Evolutionary conservation across 2,797 vertebrate genomes (phyloP).

Genomic region (Tapera naevia): DNA sequence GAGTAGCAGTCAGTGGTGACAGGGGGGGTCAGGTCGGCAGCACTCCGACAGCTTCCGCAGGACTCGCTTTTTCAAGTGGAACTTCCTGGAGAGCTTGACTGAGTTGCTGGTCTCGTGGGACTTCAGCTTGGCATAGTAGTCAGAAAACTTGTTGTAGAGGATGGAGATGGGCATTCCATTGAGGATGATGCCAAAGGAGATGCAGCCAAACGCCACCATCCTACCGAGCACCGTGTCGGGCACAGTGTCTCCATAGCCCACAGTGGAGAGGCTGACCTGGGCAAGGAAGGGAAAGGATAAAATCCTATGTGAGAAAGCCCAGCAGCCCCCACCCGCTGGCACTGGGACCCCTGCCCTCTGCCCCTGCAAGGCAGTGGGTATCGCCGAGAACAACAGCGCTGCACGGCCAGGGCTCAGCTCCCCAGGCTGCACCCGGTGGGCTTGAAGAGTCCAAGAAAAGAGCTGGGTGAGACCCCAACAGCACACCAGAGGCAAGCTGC

Average conservation of each 20-base stretch:
- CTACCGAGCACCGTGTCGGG: constrained; percentile 86
- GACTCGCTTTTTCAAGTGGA: constrained; percentile 78
- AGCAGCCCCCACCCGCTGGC: accelerated
- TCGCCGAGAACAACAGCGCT: accelerated
- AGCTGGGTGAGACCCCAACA: not conserved
- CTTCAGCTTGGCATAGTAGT: constrained; percentile 92
- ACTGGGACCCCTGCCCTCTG: not conserved
- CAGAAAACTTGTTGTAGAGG: constrained; percentile 93
- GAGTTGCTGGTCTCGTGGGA: constrained; percentile 82
- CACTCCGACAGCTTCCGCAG: constrained; percentile 73
- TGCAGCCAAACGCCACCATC: constrained; percentile 88
- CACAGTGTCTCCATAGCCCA: constrained; percentile 89
- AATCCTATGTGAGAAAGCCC: accelerated
- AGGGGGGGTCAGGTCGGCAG: not conserved
- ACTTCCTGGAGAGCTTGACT: constrained; percentile 71
- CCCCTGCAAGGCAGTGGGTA: not conserved
- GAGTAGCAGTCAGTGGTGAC: not conserved
- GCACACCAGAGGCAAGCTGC: not conserved
- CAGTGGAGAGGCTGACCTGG: constrained; percentile 93
- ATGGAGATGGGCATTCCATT: constrained; percentile 95
- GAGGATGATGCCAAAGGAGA: constrained; percentile 92
- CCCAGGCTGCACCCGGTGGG: not conserved
- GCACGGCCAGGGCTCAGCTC: accelerated
- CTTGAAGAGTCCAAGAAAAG: not conserved
- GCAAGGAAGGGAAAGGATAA: not conserved